These are phyloP conservation scores for Hestina assimilis DNA, from an alignment of 1,140 invertebrate species.

Conservation along the genomic window DNA sequence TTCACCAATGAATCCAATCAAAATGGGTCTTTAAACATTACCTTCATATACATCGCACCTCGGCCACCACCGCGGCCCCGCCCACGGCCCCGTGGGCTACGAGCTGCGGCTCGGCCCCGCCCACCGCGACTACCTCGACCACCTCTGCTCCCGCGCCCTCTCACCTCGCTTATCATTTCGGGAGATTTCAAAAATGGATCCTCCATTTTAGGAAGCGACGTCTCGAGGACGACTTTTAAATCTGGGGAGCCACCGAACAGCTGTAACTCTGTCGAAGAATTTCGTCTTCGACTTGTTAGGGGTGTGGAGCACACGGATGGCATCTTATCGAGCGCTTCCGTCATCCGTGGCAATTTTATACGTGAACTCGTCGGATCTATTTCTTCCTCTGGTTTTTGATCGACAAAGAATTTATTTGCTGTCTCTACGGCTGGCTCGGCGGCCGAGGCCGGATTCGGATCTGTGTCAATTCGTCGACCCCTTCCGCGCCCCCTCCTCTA, in stretches of 20 bases:
- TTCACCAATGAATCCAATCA: neutral
- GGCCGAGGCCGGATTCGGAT: conserved; percentile 16
- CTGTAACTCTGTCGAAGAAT: conserved; percentile 36
- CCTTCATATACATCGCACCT: conserved; percentile 72
- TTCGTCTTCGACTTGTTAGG: conserved; percentile 50
- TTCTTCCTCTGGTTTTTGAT: conserved; percentile 38
- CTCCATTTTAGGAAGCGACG: conserved; percentile 41
- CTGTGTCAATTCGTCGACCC: conserved; percentile 40
- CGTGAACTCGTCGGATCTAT: conserved; percentile 64
- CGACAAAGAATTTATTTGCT: conserved; percentile 37
- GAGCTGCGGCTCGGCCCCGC: conserved; percentile 22
- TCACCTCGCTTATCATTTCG: conserved; percentile 35
- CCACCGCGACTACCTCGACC: conserved; percentile 46
- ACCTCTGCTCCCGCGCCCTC: conserved; percentile 38
- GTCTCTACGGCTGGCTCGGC: conserved; percentile 31
- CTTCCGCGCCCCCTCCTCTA: conserved; percentile 62
- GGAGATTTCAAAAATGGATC: conserved; percentile 50
- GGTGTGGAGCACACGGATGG: conserved; percentile 58
- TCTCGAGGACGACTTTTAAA: conserved; percentile 49
- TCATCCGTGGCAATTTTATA: conserved; percentile 69
- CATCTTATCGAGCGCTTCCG: conserved; percentile 66
- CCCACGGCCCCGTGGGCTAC: conserved; percentile 43
- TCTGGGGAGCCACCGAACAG: conserved; percentile 41
- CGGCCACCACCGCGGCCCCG: conserved; percentile 56
- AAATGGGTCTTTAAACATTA: conserved; percentile 11